Percentiles rank a stretch among this genome's conserved stretches.
These are phyloP conservation scores for Bombylius major DNA, from an alignment of 2,888 invertebrate species.

Conservation along the genomic window DNA sequence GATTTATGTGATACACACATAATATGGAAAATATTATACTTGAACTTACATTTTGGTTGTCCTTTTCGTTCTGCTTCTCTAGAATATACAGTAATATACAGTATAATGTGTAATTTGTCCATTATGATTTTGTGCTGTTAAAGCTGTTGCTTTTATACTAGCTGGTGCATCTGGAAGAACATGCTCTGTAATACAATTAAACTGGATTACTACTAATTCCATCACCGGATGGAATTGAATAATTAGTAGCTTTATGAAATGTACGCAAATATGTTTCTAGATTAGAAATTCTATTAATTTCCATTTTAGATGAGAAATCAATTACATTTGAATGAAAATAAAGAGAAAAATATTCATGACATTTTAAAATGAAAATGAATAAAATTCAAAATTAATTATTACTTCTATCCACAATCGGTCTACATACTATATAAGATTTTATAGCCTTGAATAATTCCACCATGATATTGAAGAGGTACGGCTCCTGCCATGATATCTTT, in stretches of 20 bases:
- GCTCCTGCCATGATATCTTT: conserved; percentile 64
- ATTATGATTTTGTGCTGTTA: conserved; percentile 63
- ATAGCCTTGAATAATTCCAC: conserved; percentile 66
- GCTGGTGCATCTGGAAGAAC: conserved; percentile 80
- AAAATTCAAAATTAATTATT: conserved; percentile 12
- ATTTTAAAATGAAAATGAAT: not conserved
- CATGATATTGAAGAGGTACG: conserved; percentile 50
- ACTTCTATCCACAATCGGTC: conserved; percentile 40
- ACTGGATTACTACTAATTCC: conserved; percentile 65
- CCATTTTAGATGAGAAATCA: conserved; percentile 42
- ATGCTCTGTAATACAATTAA: conserved; percentile 72
- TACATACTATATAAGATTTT: conserved; percentile 72
- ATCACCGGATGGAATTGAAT: conserved; percentile 75
- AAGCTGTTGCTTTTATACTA: conserved; percentile 68
- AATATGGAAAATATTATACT: not conserved
- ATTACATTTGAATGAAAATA: conserved; percentile 27
- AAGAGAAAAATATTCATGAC: not conserved
- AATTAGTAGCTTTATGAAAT: conserved; percentile 74
- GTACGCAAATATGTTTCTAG: conserved; percentile 69
- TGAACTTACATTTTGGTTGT: conserved; percentile 30
- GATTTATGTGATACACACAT: not conserved
- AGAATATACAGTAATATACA: conserved; percentile 64
- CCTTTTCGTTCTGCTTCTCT: conserved; percentile 53
- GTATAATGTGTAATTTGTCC: conserved; percentile 73
- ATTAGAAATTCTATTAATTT: conserved; percentile 64